phyloP scores from a whole-genome alignment of 2,888 invertebrate genomes.

The Crepidodera aurea region DNA sequence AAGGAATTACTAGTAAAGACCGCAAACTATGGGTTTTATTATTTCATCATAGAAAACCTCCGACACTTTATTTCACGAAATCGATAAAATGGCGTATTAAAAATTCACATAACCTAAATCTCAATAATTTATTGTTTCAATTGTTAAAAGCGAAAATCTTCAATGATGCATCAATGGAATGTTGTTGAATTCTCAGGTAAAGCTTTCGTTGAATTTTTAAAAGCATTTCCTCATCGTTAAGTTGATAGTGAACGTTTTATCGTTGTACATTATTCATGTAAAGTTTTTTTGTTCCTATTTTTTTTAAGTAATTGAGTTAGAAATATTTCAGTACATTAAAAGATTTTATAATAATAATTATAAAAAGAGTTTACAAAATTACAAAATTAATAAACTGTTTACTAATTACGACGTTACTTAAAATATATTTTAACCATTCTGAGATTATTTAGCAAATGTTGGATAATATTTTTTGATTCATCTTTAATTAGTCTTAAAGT shows the following conservation, averaged over 20 bases:
- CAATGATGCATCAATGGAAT: conserved; percentile 7
- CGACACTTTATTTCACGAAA: background rate
- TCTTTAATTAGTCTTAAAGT: too few relatives aligned
- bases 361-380: too few relatives aligned
- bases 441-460: too few relatives aligned
- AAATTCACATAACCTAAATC: conserved; percentile 14
- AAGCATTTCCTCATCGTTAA: background rate
- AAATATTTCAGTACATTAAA: too few relatives aligned
- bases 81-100: conserved; percentile 5
- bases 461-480: too few relatives aligned
- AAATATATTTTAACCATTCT: too few relatives aligned
- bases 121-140: conserved; percentile 6
- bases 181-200: background rate
- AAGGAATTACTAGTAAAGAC: background rate
- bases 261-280: background rate
- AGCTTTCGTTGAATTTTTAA: conserved; percentile 18
- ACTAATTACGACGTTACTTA: too few relatives aligned
- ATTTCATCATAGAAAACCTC: background rate
- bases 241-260: conserved; percentile 2
- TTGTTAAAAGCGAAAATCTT: background rate
- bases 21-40: background rate
- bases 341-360: too few relatives aligned
- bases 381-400: too few relatives aligned
- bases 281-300: background rate
- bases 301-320: background rate